Percentiles rank a stretch among this genome's conserved stretches.
Evolutionary conservation across 64 coral and sea anemone genomes (phyloP).

Genomic region (Montipora efflorescens): DNA sequence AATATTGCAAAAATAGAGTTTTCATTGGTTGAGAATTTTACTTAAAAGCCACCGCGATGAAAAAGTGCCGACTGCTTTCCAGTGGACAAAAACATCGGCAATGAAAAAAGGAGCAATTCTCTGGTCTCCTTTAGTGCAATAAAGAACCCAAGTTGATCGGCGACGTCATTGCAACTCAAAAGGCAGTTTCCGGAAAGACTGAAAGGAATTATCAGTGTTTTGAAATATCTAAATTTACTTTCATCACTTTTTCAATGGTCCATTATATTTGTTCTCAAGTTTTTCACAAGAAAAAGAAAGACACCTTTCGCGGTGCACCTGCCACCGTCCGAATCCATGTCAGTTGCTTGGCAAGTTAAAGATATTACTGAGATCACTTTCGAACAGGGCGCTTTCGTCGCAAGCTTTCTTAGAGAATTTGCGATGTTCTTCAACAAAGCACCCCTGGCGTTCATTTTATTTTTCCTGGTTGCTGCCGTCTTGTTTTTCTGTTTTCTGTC

Average conservation of each 20-base stretch:
- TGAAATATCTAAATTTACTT: conserved; percentile 11
- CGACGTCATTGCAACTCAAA: too few relatives aligned
- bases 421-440: conserved; percentile 40
- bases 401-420: not conserved
- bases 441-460: conserved; percentile 29
- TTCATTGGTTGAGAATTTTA: too few relatives aligned
- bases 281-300: not conserved
- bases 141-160: too few relatives aligned
- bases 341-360: not conserved
- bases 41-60: too few relatives aligned
- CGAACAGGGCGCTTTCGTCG: too few relatives aligned
- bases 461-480: conserved; percentile 18
- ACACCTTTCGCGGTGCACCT: not conserved
- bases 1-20: too few relatives aligned
- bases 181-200: not conserved
- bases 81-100: too few relatives aligned
- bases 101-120: too few relatives aligned
- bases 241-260: not conserved
- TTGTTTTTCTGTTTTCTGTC: conserved; percentile 42
- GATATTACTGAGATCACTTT: not conserved
- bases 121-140: too few relatives aligned
- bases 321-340: not conserved
- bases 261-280: not conserved
- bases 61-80: too few relatives aligned
- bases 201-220: not conserved